Evolutionary conservation across 2,888 invertebrate genomes (phyloP).

Genomic region (Adineta ricciae): DNA sequence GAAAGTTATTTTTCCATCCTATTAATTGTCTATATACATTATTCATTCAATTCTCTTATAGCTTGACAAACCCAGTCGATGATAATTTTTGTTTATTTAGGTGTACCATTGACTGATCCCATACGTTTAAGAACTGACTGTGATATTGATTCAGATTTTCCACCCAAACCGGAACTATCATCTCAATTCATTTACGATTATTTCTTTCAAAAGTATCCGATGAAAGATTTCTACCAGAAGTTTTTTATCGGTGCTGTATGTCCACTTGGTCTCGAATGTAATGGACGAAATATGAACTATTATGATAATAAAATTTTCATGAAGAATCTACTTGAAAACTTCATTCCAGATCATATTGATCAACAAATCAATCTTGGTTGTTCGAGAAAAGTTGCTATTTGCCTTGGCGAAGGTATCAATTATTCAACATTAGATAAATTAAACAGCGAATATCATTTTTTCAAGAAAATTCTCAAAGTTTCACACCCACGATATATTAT

Average conservation of each 20-base stretch:
- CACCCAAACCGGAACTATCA: background rate
- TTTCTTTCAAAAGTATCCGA: background rate
- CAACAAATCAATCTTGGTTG: slow-evolving; percentile 6
- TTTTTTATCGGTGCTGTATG: slow-evolving; percentile 18
- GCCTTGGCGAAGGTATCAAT: background rate
- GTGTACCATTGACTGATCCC: slow-evolving; percentile 19
- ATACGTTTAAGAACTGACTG: background rate
- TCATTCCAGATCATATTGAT: background rate
- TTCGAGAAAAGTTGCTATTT: background rate
- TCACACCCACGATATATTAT: slow-evolving; percentile 10
- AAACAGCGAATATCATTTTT: background rate
- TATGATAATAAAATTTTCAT: slow-evolving; percentile 2
- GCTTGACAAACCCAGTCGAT: no score
- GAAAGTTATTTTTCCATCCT: no score
- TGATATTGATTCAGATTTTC: background rate
- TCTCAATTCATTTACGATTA: background rate
- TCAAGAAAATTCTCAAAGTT: background rate
- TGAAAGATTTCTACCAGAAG: background rate
- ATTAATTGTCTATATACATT: no score
- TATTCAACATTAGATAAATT: slow-evolving; percentile 1
- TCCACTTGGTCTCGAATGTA: slow-evolving; percentile 6
- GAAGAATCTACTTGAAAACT: background rate
- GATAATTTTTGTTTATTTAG: background rate
- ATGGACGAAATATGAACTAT: slow-evolving; percentile 22
- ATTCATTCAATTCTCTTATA: background rate